Base-by-base conservation (phyloP, 2,797 vertebrate species). In the Spinus olivaceus region DNA sequence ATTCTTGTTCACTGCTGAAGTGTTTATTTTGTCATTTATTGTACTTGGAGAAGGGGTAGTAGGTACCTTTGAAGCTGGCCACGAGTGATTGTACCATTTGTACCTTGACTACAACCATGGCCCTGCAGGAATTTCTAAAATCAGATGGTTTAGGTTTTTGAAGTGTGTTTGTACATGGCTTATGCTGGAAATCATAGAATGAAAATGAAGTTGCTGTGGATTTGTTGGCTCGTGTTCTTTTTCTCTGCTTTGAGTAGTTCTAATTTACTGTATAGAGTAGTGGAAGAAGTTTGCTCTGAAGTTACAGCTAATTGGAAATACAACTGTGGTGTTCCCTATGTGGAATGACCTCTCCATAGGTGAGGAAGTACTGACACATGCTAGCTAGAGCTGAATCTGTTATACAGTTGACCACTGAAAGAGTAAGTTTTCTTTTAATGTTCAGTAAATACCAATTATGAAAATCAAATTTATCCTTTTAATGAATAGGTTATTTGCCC, bases 51-150 rank as follows among this genome's bases (percentile, higher is more conserved):
- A 33, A 90, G 27, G 35, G 42, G 27, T 49, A 27, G 39, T 19
- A 15, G 27, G 30, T 46, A 28, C 30, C 17, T 79, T 47, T 41
- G 59, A 71, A 60, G 23, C 30, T 67, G 60, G 8, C 32, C 16
- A 3, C 0, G 2, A 27, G 42, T 22, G 17, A 3, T 35, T 1
- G 33, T 81, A 73, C 41, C 16, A 1, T 42, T 77, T 67, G 37
- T 66, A 20, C 44, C 32, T 49, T 47, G 32, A 10, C 51, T 32
- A n/a, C 19, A 63, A 82, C 46, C 49, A 4, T 2, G 9, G 71
- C 24, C 22, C 13, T 4, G 5, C 25, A 61, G 22, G 41, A 20
- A 71, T 33, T 93, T 35, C 9, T 57, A 13, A 51, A 78, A 30
- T 76, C 15, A 5, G 10, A 9, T 21, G 6, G n/a, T 67, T 77